A percentile compares a stretch with the other conserved stretches of the same genome.
phyloP scores from a whole-genome alignment of 92 coral and sea anemone species.

The Nematostella vectensis region DNA sequence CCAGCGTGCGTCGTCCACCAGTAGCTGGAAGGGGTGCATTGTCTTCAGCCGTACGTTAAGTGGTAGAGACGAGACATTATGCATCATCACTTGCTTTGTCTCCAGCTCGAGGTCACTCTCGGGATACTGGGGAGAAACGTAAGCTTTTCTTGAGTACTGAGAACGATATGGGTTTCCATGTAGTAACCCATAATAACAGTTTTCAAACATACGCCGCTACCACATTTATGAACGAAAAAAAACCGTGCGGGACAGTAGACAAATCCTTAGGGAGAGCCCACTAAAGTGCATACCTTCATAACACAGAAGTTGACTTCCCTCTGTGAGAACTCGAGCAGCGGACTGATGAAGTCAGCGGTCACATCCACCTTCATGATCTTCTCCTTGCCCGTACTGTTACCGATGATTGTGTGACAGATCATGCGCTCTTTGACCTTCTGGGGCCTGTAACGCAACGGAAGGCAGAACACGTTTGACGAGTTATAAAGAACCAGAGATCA shows the following conservation, averaged over 20 bases:
- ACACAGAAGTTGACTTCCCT: conserved; percentile 86
- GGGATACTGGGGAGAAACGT: conserved; percentile 54
- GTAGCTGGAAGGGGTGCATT: conserved; percentile 81
- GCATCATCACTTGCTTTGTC: conserved; percentile 88
- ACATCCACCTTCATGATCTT: conserved; percentile 93
- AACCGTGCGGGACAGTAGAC: no score
- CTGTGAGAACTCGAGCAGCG: conserved; percentile 78
- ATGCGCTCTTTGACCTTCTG: conserved; percentile 88
- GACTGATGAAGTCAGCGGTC: conserved; percentile 90
- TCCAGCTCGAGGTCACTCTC: conserved; percentile 75
- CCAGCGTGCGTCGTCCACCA: conserved; percentile 85
- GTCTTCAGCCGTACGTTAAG: conserved; percentile 53
- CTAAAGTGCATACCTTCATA: conserved; percentile 97
- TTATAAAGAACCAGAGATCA: no score
- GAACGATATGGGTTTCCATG: background rate
- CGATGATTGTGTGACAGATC: conserved; percentile 98
- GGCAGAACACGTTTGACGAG: background rate
- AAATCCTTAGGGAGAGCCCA: no score
- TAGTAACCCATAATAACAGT: no score
- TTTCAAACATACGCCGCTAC: no score
- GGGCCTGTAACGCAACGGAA: conserved; percentile 37
- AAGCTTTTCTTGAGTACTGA: background rate
- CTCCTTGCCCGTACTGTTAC: conserved; percentile 94
- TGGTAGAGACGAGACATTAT: conserved; percentile 83
- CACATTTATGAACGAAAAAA: no score